These are phyloP conservation scores for Pilophorus perplexus DNA, from an alignment of 2,888 invertebrate species.

Conservation along the genomic window DNA sequence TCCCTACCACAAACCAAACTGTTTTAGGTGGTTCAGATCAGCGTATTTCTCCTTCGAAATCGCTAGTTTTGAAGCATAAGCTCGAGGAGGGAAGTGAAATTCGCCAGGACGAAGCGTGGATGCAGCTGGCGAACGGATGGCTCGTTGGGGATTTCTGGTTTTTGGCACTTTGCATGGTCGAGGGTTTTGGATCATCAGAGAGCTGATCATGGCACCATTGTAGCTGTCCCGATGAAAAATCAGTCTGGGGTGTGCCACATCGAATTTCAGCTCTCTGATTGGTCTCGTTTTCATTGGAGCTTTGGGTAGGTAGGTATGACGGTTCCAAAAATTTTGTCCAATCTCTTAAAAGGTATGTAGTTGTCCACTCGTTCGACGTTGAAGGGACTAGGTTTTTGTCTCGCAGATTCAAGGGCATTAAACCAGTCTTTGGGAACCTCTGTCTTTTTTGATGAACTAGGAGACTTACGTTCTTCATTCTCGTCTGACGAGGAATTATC, in stretches of 20 bases:
- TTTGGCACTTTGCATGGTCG: neutral
- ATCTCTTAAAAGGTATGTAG: too few relatives aligned
- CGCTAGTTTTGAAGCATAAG: neutral
- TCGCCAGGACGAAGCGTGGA: slow-evolving; percentile 1
- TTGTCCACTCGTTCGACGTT: too few relatives aligned
- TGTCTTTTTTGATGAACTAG: neutral
- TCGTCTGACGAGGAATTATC: too few relatives aligned
- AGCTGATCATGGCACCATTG: slow-evolving; percentile 2
- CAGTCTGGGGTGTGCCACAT: neutral
- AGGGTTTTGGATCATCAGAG: slow-evolving; percentile 9
- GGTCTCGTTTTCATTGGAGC: slow-evolving; percentile 3
- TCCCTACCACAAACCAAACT: too few relatives aligned
- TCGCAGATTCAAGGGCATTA: neutral
- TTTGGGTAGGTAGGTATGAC: neutral
- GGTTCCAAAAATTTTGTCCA: neutral
- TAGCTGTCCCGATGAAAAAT: slow-evolving; percentile 11
- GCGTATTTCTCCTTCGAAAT: slow-evolving; percentile 4
- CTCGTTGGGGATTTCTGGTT: neutral
- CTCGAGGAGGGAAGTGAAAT: neutral
- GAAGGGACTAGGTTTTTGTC: neutral
- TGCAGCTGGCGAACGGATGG: neutral
- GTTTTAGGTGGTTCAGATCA: too few relatives aligned
- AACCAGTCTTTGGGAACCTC: slow-evolving; percentile 2
- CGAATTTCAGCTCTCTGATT: slow-evolving; percentile 1
- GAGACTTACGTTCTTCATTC: neutral